phyloP scores from a whole-genome alignment of 2,113 vertebrate genomes.

The Trochalopteron elliotii region DNA sequence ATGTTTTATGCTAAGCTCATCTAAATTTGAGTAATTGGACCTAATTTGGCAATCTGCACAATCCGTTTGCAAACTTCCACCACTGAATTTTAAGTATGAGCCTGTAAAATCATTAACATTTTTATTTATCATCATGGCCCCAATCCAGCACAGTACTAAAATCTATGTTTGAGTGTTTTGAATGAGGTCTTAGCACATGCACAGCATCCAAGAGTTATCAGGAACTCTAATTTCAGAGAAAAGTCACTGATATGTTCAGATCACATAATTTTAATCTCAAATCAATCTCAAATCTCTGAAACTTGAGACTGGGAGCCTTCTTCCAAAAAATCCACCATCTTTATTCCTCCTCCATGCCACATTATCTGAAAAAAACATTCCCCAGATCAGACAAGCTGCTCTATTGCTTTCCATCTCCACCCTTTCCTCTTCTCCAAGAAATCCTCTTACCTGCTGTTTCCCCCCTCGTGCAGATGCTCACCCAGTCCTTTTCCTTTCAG shows the following conservation, averaged over 20 bases:
- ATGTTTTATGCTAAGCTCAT: slow-evolving; percentile 69
- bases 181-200: not conserved
- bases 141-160: slow-evolving; percentile 6
- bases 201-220: not conserved
- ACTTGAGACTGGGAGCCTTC: not conserved
- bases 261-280: not conserved
- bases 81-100: slow-evolving; percentile 60
- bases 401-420: not conserved
- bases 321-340: not conserved
- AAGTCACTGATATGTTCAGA: not conserved
- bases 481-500: not conserved
- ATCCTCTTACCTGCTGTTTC: not conserved
- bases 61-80: slow-evolving; percentile 66
- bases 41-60: slow-evolving; percentile 66
- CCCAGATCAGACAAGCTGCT: not conserved
- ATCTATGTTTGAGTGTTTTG: not conserved
- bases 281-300: not conserved
- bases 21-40: slow-evolving; percentile 63
- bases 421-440: not conserved
- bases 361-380: not conserved
- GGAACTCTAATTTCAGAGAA: not conserved
- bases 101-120: slow-evolving; percentile 55
- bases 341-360: not conserved
- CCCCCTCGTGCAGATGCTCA: not conserved
- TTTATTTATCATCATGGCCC: slow-evolving; percentile 29